Conservation (phyloP, 2,113 vertebrate genomes). For the Antennarius striatus region DNA sequence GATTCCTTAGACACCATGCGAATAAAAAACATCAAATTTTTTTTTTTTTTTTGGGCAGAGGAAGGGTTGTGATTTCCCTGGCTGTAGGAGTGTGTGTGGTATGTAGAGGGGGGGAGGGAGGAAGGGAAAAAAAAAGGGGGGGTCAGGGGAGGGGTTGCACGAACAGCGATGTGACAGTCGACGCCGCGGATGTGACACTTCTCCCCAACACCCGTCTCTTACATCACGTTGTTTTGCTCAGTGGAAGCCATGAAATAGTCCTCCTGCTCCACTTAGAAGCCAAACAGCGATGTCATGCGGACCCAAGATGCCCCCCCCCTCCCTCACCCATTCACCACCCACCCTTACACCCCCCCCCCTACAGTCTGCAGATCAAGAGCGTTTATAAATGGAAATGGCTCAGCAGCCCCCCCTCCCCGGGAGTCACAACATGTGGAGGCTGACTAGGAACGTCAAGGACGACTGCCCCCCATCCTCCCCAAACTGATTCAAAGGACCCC, state of each 20-base stretch:
- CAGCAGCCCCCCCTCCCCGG: constrained; percentile 9
- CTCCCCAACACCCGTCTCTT: constrained; percentile 43
- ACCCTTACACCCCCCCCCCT: too few relatives aligned
- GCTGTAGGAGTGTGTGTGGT: constrained; percentile 22
- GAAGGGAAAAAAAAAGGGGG: too few relatives aligned
- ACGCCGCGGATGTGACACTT: constrained; percentile 50
- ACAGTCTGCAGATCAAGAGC: constrained; percentile 1
- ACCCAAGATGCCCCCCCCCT: constrained; percentile 38
- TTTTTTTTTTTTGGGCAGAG: constrained; percentile 17
- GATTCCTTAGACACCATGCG: constrained; percentile 37
- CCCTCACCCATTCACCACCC: too few relatives aligned
- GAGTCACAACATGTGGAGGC: constrained; percentile 35
- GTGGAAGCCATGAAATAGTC: constrained; percentile 50
- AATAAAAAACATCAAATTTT: constrained; percentile 19
- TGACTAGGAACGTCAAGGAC: constrained; percentile 34
- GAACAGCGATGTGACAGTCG: constrained; percentile 48
- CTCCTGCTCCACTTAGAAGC: constrained; percentile 24
- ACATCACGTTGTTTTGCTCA: constrained; percentile 37
- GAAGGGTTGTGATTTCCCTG: constrained; percentile 1
- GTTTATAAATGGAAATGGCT: constrained; percentile 48
- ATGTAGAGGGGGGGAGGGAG: too few relatives aligned
- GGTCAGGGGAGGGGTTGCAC: not conserved
- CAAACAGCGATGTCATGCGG: constrained; percentile 50
- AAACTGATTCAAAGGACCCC: constrained; percentile 23
- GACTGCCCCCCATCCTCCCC: not conserved